A percentile compares a stretch with the other conserved stretches of the same genome.
Evolutionary conservation across 2,888 invertebrate genomes (phyloP).

Genomic region (Leistus spinibarbis): DNA sequence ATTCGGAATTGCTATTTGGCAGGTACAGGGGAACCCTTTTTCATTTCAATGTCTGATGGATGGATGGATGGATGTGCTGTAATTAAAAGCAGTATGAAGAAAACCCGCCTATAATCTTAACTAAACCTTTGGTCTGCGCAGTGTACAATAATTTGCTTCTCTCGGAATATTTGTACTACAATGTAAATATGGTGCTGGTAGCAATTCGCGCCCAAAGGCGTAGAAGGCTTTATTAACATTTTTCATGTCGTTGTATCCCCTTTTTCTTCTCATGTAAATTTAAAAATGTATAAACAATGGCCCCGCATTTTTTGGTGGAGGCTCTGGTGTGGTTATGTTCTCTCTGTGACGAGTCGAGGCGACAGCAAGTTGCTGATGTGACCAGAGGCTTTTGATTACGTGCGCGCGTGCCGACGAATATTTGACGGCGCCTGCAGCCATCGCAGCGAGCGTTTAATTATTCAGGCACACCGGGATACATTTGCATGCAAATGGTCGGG

Average conservation of each 20-base stretch:
- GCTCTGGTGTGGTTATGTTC: background rate
- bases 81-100: no score
- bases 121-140: no score
- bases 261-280: background rate
- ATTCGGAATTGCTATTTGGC: background rate
- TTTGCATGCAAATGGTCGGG: constrained; percentile 36
- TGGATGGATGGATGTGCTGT: no score
- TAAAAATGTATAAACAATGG: constrained; percentile 2
- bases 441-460: constrained; percentile 27
- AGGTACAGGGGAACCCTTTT: no score
- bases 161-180: no score
- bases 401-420: constrained; percentile 31
- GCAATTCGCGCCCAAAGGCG: background rate
- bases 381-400: constrained; percentile 21
- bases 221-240: background rate
- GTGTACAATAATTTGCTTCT: no score
- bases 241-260: background rate
- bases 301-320: background rate
- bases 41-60: no score
- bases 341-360: background rate
- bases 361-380: constrained; percentile 11
- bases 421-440: constrained; percentile 19
- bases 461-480: constrained; percentile 25
- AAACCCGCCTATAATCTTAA: no score
- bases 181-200: no score